phyloP scores from a whole-genome alignment of 2,113 vertebrate species.

The Gracilinanus agilis region DNA sequence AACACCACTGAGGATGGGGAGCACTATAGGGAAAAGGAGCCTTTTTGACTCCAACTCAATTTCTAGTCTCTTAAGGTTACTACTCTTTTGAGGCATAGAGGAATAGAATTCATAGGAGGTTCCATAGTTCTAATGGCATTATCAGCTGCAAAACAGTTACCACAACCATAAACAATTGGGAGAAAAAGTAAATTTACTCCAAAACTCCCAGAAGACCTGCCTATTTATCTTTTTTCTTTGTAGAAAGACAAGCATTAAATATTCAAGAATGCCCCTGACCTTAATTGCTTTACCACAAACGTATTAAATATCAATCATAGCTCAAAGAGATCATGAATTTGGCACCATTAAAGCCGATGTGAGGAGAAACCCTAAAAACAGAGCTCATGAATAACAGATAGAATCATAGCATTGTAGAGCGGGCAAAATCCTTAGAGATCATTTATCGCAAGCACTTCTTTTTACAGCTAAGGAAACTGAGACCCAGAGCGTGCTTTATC shows the following conservation, averaged over 20 bases:
- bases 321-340: neutral
- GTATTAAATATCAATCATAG: slow-evolving; percentile 6
- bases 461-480: neutral
- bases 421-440: neutral
- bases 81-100: neutral
- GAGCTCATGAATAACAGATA: neutral
- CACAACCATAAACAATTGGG: neutral
- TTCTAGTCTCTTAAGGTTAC: neutral
- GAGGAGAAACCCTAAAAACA: neutral
- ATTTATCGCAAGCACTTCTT: neutral
- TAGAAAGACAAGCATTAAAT: slow-evolving; percentile 22
- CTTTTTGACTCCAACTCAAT: neutral
- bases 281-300: slow-evolving; percentile 16
- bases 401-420: neutral
- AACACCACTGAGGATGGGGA: neutral
- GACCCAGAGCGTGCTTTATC: neutral
- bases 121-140: neutral
- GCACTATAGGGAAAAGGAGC: neutral
- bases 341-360: neutral
- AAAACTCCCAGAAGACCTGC: neutral
- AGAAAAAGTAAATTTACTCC: slow-evolving; percentile 10
- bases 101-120: neutral
- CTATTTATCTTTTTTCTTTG: slow-evolving; percentile 27
- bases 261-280: neutral
- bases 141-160: neutral